Evolutionary conservation across 1,140 invertebrate genomes (phyloP), one percentile per base, ranked within the genome.

Genomic region (Drosophila mojavensis): DNA sequence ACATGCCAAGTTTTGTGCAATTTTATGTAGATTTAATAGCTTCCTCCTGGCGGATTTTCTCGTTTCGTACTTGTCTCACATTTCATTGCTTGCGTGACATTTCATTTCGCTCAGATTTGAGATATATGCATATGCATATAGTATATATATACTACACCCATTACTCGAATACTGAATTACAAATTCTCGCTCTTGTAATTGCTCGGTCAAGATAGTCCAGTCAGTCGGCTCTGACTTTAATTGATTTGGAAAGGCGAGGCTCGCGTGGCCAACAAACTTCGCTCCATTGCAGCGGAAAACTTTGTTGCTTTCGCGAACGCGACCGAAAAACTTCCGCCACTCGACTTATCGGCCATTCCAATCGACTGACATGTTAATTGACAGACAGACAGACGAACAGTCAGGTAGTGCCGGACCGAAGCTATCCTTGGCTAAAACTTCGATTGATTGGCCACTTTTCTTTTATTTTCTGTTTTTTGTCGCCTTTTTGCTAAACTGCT

Each of bases 1-100:
- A 84, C 84, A 89, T 89, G 84, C 84, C 84, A 89, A 73, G 82
- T 79, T 81, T 90, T 89, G 68, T 81, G 64, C 80, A 90, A 84
- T 89, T 89, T 89, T 89, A 89, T 89, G 84, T 84, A 84, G 84
- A 89, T 89, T 89, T 89, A 89, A 89, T 89, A 89, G 84, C 85
- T 89, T 89, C 80, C 84, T 76, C 63, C 81, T 71, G 48, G 56
- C 54, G 55, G 53, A n/a, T 33, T 51, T n/a, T 50, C 50, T 51
- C 67, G 26, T 24, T 69, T 74, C 45, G 39, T 54, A 59, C 68
- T 79, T 78, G 68, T 90, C 81, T 89, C 78, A 78, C 84, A 78
- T 88, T 88, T 88, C 69, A 70, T 84, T 83, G 80, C 62, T 89
- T 73, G 84, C 85, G 85, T 89, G 85, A 89, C 85, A 90, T 89